phyloP scores from a whole-genome alignment of 2,797 vertebrate species.

The Brachymystax lenok region DNA sequence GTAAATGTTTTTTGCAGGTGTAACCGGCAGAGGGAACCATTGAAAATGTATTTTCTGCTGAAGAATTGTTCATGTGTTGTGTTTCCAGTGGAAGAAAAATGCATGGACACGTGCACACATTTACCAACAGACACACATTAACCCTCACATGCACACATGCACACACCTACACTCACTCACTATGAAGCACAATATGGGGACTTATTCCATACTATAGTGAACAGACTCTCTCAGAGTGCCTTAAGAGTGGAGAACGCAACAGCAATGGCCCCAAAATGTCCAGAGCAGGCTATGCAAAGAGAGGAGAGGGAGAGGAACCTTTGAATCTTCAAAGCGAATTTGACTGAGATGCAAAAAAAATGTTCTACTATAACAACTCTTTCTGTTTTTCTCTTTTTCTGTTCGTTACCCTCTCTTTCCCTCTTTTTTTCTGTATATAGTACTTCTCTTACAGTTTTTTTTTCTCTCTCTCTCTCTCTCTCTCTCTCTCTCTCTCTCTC shows the following conservation, averaged over 20 bases:
- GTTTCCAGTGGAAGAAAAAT: neutral
- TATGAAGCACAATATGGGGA: neutral
- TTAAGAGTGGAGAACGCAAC: constrained; percentile 30
- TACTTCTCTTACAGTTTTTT: no score
- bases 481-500: no score
- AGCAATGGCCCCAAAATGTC: constrained; percentile 29
- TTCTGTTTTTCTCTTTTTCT: neutral
- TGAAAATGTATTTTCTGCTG: neutral
- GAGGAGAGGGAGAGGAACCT: constrained; percentile 42
- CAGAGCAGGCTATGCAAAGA: constrained; percentile 25
- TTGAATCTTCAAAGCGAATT: constrained; percentile 73
- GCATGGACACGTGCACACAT: constrained; percentile 5
- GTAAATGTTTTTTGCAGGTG: neutral
- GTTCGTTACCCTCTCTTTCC: no score
- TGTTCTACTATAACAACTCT: constrained; percentile 63
- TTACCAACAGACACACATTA: constrained; percentile 11
- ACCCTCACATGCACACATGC: constrained; percentile 4
- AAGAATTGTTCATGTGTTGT: neutral
- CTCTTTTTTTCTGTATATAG: no score
- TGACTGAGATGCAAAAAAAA: constrained; percentile 67
- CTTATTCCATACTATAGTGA: neutral
- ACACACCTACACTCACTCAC: constrained; percentile 11
- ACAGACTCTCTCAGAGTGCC: constrained; percentile 3
- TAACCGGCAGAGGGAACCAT: neutral
- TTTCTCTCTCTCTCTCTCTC: no score